Evolutionary conservation across 2,888 invertebrate species (phyloP), one percentile per base, ranked within the genome.

Genomic region (Teinopalpus imperialis): DNA sequence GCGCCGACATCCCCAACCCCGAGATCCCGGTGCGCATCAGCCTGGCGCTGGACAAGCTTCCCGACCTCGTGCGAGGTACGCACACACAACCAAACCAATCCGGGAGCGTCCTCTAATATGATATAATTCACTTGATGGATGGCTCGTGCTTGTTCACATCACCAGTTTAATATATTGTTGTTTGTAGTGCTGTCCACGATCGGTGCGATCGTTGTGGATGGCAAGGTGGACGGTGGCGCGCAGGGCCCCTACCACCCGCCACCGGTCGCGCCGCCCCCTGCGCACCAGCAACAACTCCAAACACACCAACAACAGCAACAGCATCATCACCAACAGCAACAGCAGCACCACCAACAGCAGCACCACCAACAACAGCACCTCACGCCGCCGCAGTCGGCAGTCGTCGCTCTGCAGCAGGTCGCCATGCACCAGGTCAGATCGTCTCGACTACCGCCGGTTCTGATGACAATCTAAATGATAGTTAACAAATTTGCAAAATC

Each of bases 1-100:
- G 95, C 61, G 95, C 95, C 1, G 95, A 96, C 83, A 95, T 96
- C 71, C 96, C 96, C 54, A 96, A 96, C 90, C 96, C 96, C 9
- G 95, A 96, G 85, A 95, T 96, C 59, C 95, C 95, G 21, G 95
- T 96, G 54, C 90, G 95, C 65, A 95, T 96, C 74, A 92, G 93
- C 73, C 90, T 95, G 48, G 93, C 93, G 60, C 85, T 95, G 53
- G 95, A 95, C 74, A 95, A 95, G 87, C 92, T 95, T 62, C 92
- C 94, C 36, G 95, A 95, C 69, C 89, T 95, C 43, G 90, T 94
- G 60, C 93, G 94, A 89, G 94, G 94, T 94, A 61, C 42, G 55
- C 46, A 1, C 26, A 2, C 10, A 3, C 21, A 35, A 4, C 12
- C 29, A 20, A 1, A 5, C 16, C 7, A 8, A 18, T 27, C 1